Evolutionary conservation across 2,888 invertebrate genomes (phyloP).

Genomic region (Hirtodrosophila trivittata): DNA sequence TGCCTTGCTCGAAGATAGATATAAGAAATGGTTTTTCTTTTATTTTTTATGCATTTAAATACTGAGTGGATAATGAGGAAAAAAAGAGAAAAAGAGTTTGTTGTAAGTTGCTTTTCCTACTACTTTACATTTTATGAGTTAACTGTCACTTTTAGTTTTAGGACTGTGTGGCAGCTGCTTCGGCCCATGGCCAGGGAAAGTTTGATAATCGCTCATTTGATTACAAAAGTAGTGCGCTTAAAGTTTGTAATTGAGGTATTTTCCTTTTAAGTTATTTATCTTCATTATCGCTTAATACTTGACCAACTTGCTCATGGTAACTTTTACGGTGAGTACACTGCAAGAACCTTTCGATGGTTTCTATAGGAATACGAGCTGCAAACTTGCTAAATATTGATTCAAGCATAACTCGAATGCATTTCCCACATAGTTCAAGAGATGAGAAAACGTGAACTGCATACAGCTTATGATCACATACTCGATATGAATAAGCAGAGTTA

Average conservation of each 20-base stretch:
- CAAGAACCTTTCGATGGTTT: background rate
- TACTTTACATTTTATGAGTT: slow-evolving; percentile 56
- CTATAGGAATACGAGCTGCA: too few species aligned
- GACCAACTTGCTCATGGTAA: slow-evolving; percentile 42
- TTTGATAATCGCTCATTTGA: slow-evolving; percentile 78
- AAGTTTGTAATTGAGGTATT: slow-evolving; percentile 75
- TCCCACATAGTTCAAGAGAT: too few species aligned
- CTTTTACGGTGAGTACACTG: slow-evolving; percentile 22
- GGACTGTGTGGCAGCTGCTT: slow-evolving; percentile 24
- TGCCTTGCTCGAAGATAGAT: too few species aligned
- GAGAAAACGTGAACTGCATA: too few species aligned
- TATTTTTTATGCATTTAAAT: slow-evolving; percentile 6
- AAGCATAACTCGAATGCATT: too few species aligned
- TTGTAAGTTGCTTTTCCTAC: slow-evolving; percentile 1
- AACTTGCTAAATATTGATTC: too few species aligned
- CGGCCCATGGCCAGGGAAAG: slow-evolving; percentile 44
- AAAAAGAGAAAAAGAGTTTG: slow-evolving; percentile 15
- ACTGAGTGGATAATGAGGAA: slow-evolving; percentile 23
- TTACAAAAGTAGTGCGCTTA: slow-evolving; percentile 68
- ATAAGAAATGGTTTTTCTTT: too few species aligned
- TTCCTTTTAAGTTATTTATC: slow-evolving; percentile 72
- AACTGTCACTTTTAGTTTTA: slow-evolving; percentile 43
- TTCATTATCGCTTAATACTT: slow-evolving; percentile 75
- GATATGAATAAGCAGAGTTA: too few species aligned
- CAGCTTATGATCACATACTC: too few species aligned